Evolutionary conservation across 2,797 vertebrate genomes (phyloP), one percentile per base, ranked within the genome.

Genomic region (Iguana delicatissima): DNA sequence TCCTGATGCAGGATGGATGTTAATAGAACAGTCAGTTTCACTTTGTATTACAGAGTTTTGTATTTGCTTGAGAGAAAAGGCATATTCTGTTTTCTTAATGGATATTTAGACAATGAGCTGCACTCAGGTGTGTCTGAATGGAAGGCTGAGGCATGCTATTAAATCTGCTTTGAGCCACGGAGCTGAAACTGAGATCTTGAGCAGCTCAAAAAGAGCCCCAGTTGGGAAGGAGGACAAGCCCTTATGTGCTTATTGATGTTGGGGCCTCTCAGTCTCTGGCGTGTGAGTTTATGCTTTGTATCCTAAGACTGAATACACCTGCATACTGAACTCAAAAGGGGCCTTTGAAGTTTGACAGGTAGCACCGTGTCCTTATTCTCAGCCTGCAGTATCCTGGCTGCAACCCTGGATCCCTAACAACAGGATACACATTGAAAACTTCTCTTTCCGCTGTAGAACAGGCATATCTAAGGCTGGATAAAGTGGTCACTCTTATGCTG

Each of bases 11-110:
- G 93, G 94, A 86, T 95, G 92, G 92, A 94, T 93, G 91, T 93
- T 95, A 96, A 96, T 96, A 95, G 96, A 96, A 96, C 94, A 96
- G 96, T 95, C 94, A 91, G 91, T 92, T 96, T 90, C 93, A 79
- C 93, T 90, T 88, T 96, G 91, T 92, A 87, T 93, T 92, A 80
- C 35, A 0, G 42, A 77, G 88, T 95, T 94, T 93, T 91, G 89
- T 88, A 24, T 94, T 94, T 89, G 89, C 88, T 91, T 86, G 85
- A 50, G 89, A 93, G 89, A 85, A 0, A 91, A 91, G 86, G 4
- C 42, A 0, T 1, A n/a, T 24, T 84, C 90, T 72, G 85, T 4
- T 79, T 91, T 93, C 81, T 74, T 0, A 29, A 46, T 83, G 89
- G 86, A 52, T 84, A 12, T 81, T 91, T 89, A 76, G 85, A 13